Conservation (phyloP, 2,113 vertebrate genomes). For the Pholis gunnellus region DNA sequence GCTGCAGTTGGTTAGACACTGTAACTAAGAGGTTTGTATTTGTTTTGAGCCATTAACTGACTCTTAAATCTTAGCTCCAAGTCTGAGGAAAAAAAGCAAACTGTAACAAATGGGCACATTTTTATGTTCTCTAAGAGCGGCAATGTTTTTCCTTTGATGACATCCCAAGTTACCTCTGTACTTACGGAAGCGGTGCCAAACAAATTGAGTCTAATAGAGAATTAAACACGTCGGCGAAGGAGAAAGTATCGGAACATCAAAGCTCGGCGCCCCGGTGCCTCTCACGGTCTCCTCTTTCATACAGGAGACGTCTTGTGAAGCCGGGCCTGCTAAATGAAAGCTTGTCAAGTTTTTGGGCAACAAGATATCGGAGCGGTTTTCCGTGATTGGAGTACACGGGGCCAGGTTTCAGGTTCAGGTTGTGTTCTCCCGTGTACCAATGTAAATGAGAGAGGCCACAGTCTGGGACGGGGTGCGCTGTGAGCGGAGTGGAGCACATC, state of each 20-base stretch:
- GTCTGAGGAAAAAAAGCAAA: conserved; percentile 28
- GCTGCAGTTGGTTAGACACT: conserved; percentile 64
- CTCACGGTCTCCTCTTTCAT: conserved; percentile 72
- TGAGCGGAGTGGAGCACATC: conserved; percentile 28
- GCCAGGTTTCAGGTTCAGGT: conserved; percentile 67
- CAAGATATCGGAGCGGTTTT: conserved; percentile 65
- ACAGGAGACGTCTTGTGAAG: conserved; percentile 53
- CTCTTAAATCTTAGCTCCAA: conserved; percentile 59
- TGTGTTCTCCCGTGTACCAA: conserved; percentile 48
- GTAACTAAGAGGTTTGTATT: conserved; percentile 75
- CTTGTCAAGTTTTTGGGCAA: conserved; percentile 74
- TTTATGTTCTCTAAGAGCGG: conserved; percentile 27
- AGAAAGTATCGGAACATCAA: conserved; percentile 78
- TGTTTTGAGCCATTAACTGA: conserved; percentile 65
- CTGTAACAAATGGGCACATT: conserved; percentile 21
- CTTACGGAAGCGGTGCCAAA: conserved; percentile 60
- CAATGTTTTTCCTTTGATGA: conserved; percentile 59
- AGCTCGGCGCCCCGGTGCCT: conserved; percentile 52
- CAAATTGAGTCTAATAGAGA: conserved; percentile 54
- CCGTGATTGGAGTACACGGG: conserved; percentile 52
- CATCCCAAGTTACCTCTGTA: conserved; percentile 44
- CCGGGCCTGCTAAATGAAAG: conserved; percentile 67
- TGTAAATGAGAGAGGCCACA: conserved; percentile 73
- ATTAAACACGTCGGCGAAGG: conserved; percentile 61
- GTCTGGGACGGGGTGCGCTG: conserved; percentile 55